These are phyloP conservation scores for Aphelenchoides besseyi DNA, from an alignment of 1,140 invertebrate genomes.

Conservation along the genomic window DNA sequence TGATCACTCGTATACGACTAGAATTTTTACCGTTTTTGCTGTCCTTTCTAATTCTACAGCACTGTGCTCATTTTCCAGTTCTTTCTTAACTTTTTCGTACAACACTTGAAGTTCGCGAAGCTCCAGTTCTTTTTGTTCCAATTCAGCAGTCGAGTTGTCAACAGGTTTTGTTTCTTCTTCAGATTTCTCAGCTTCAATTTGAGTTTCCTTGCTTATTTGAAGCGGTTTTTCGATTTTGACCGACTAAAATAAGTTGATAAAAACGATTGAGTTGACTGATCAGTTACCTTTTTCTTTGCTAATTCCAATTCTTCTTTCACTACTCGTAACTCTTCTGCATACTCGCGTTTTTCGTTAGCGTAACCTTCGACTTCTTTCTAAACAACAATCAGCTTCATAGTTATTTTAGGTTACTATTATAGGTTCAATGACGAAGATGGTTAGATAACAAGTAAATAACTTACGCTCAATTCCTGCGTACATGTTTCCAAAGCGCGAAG, in stretches of 20 bases:
- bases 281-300: neutral
- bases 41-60: neutral
- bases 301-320: neutral
- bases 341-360: neutral
- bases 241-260: neutral
- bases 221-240: neutral
- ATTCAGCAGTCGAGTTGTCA: neutral
- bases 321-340: neutral
- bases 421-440: too few relatives aligned
- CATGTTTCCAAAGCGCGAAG: neutral
- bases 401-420: too few relatives aligned
- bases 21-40: neutral
- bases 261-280: neutral
- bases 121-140: neutral
- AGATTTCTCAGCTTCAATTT: neutral
- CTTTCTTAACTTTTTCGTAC: constrained; percentile 1
- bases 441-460: neutral
- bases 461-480: neutral
- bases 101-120: neutral
- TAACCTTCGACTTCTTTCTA: neutral
- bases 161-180: constrained; percentile 4
- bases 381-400: too few relatives aligned
- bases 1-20: too few relatives aligned
- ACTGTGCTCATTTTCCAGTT: constrained; percentile 8
- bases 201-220: neutral